Base-by-base conservation (phyloP, 2,888 invertebrate genomes). In the Polyommatus icarus region DNA sequence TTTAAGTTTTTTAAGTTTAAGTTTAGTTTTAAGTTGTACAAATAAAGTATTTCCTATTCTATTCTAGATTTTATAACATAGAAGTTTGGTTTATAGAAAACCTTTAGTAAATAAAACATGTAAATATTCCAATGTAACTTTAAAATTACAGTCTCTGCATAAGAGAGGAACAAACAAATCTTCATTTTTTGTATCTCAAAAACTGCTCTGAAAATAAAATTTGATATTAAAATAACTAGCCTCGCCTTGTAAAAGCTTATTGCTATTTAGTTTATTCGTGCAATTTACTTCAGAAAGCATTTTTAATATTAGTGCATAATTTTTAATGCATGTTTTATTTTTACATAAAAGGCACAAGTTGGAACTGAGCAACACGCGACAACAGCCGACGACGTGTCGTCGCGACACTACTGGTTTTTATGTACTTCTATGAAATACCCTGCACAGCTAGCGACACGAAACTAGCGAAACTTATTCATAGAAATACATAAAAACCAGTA, bases 231-330 rank as follows among this genome's bases (percentile, higher is more conserved):
- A 67, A 67, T 67, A 24, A 29, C 15, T 32, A 67, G 29, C 29
- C 18, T 32, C 2, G 67, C 67, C 29, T 67, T 32, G 67, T 67
- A 24, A n/a, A 59, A 10, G 29, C 24, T 67, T 67, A 67, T 29
- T 67, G 29, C 67, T 67, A 67, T 67, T 67, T 67, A 67, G 61
- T 61, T 61, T 18, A 32, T 20, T 61, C 67, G 67, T 67, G 18
- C 29, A 32, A 29, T 32, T 67, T 67, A 67, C 29, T 67, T 32
- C 67, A 32, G 67, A 67, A 29, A 18, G 18, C 67, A 67, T 15
- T 67, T 67, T 67, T 67, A 32, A 32, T 29, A 32, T 67, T 61
- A 67, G 67, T 67, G 29, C 61, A 24, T 67, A 24, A n/a, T 59
- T 67, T 50, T 67, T 67, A 15, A 67, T 67, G 61, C 61, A 67